Evolutionary conservation across 2,797 vertebrate genomes (phyloP).

Genomic region (Caiman crocodilus): DNA sequence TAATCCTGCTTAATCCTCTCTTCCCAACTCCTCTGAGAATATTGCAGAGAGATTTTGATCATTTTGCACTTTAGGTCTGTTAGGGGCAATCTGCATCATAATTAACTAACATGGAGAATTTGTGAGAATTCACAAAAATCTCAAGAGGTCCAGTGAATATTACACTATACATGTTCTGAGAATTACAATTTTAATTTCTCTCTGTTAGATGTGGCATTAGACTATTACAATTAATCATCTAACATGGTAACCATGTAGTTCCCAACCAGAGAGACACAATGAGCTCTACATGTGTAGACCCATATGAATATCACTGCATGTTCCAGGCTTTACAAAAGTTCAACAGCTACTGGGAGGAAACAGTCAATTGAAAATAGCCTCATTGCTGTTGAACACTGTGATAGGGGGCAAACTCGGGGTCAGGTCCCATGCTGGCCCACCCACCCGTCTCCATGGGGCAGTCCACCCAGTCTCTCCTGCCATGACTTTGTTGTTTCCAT

Average conservation of each 20-base stretch:
- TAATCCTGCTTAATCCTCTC: background rate
- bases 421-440: too few species aligned
- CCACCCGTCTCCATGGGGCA: too few species aligned
- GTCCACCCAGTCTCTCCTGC: too few species aligned
- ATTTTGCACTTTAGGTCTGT: background rate
- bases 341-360: background rate
- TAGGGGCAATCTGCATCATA: background rate
- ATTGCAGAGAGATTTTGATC: background rate
- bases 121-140: background rate
- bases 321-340: background rate
- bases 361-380: background rate
- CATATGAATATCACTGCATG: rapidly evolving
- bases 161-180: background rate
- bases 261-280: background rate
- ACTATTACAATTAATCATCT: background rate
- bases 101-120: background rate
- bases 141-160: rapidly evolving
- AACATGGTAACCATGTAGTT: background rate
- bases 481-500: too few species aligned
- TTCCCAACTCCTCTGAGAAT: background rate
- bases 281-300: background rate
- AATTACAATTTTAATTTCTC: background rate
- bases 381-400: background rate
- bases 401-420: too few species aligned
- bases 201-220: background rate